These are phyloP conservation scores for Anolis sagrei DNA, from an alignment of 2,113 vertebrate species.

Conservation along the genomic window DNA sequence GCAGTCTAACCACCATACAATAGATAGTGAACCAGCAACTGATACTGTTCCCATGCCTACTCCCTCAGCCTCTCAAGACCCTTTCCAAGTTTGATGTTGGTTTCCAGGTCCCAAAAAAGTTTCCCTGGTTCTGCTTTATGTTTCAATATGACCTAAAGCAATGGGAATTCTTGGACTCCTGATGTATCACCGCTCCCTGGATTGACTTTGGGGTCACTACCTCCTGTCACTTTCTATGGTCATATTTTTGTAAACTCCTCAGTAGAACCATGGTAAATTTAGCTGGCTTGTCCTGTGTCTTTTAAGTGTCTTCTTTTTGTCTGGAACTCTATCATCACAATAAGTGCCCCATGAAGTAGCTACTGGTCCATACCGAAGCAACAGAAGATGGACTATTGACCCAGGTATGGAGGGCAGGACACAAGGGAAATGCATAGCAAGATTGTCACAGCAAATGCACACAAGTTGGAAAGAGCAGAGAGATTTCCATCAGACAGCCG, in stretches of 20 bases:
- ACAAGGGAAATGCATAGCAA: constrained; percentile 16
- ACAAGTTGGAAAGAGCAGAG: not conserved
- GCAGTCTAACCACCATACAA: too few relatives aligned
- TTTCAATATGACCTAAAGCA: not conserved
- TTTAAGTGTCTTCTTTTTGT: not conserved
- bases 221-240: not conserved
- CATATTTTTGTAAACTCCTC: not conserved
- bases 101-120: not conserved
- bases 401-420: constrained; percentile 26
- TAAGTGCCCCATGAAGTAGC: rapidly evolving
- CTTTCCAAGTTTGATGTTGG: not conserved
- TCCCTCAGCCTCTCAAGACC: not conserved
- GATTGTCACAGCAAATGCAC: not conserved
- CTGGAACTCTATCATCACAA: not conserved
- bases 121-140: not conserved
- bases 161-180: too few relatives aligned
- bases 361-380: rapidly evolving
- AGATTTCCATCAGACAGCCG: constrained; percentile 37
- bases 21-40: too few relatives aligned
- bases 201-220: not conserved
- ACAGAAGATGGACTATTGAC: constrained; percentile 45
- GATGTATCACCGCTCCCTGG: not conserved
- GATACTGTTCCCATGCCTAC: not conserved
- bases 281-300: not conserved
- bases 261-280: not conserved